Evolutionary conservation across 1,140 invertebrate genomes (phyloP), one percentile per base, ranked within the genome.

Genomic region (Drosophila neocordata): DNA sequence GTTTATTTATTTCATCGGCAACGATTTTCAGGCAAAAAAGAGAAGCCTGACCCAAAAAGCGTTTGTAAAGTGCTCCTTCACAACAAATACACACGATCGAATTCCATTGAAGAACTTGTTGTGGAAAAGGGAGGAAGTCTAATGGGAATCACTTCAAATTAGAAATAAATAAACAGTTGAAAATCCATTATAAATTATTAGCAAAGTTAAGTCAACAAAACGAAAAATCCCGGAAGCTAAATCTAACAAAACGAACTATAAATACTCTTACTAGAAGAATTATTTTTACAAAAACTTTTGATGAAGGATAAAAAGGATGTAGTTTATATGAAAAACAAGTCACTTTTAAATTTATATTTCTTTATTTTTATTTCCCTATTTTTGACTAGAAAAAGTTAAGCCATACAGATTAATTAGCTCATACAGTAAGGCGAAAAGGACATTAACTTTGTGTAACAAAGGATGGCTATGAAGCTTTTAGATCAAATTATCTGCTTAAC

Each of bases 41-140:
- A 80, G 38, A 66, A 82, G 55, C 64, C 73, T 81, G 81, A 85
- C 81, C 82, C 12, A 80, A 81, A 18, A 35, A 9, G 11, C 15
- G 6, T n/a, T 38, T 41, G 67, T 67, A 56, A 20, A 60, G 37
- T 64, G 69, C 20, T 51, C 12, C 18, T 44, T 11, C 15, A 11
- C n/a, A 8, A 11, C 41, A 22, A 22, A 60, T 57, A 53, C 59
- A 66, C 66, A 18, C 41, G 15, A 55, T 64, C 34, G 38, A 58
- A 69, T 51, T 58, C 22, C 56, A 38, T 35, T 73, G 51, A 56
- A 56, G 53, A 74, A 68, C 41, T 51, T 62, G 13, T 22, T 35
- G 27, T 11, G 53, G 31, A 13, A 18, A 56, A 12, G 52, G 15
- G 13, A 12, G 15, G 8, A 20, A 4, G 15, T 11, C 15, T 48